Percentiles rank a stretch among this genome's conserved stretches.
These are phyloP conservation scores for Hymenopus coronatus DNA, from an alignment of 2,888 invertebrate species.

Conservation along the genomic window DNA sequence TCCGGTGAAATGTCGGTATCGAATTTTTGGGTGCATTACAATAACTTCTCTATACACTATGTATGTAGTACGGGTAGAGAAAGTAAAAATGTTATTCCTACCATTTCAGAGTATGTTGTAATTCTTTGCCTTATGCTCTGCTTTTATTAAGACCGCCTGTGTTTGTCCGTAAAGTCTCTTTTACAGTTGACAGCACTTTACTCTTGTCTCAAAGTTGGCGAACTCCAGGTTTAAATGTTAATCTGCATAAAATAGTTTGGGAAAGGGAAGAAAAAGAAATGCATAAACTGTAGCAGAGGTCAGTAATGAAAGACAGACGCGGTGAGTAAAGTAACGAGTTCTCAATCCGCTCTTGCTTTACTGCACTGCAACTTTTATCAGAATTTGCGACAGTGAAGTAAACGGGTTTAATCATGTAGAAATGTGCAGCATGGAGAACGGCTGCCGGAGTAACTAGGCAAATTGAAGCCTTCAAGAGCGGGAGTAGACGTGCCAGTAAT, in stretches of 20 bases:
- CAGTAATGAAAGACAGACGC: neutral
- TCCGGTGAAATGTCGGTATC: too few species aligned
- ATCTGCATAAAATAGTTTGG: neutral
- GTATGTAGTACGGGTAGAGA: too few species aligned
- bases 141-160: too few species aligned
- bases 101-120: too few species aligned
- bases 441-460: neutral
- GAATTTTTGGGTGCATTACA: too few species aligned
- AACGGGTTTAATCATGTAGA: neutral
- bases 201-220: neutral
- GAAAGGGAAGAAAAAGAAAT: neutral
- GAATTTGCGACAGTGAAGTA: neutral
- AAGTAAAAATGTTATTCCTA: too few species aligned
- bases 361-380: neutral
- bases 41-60: too few species aligned
- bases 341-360: neutral
- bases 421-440: neutral
- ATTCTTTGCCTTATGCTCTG: too few species aligned
- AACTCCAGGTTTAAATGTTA: neutral
- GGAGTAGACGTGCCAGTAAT: neutral
- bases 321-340: neutral
- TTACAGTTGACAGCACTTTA: neutral
- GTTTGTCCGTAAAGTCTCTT: neutral
- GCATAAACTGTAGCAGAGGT: neutral
- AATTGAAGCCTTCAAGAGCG: neutral